phyloP scores from a whole-genome alignment of 2,888 invertebrate species.

The Heliconius erato region DNA sequence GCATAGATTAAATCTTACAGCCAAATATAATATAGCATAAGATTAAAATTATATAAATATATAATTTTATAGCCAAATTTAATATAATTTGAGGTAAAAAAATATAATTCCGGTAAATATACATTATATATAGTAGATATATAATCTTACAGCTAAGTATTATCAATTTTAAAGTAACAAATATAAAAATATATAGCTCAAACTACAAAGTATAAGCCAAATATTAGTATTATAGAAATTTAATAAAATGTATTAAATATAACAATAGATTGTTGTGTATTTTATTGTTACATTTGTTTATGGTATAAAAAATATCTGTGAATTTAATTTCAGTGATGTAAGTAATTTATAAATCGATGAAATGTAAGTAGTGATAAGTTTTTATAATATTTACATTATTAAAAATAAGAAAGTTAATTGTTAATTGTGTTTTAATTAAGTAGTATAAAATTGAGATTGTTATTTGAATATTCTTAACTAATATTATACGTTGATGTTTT shows the following conservation, averaged over 20 bases:
- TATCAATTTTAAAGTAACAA: neutral
- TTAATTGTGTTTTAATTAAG: too few species aligned
- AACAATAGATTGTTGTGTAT: neutral
- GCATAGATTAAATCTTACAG: neutral
- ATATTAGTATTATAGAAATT: too few species aligned
- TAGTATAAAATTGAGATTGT: too few species aligned
- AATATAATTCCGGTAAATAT: too few species aligned
- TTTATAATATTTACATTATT: too few species aligned
- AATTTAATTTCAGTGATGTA: neutral
- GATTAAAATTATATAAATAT: too few species aligned
- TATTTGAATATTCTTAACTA: too few species aligned
- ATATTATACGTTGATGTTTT: too few species aligned
- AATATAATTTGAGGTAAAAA: too few species aligned
- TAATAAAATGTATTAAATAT: neutral
- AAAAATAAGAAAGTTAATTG: too few species aligned
- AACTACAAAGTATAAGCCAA: neutral
- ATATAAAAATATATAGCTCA: neutral
- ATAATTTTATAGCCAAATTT: too few species aligned
- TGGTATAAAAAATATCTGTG: neutral
- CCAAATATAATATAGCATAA: neutral
- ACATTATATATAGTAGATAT: neutral
- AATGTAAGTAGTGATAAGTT: too few species aligned
- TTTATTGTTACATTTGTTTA: neutral
- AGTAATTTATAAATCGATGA: neutral
- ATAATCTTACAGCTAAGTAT: neutral